A percentile compares a stretch with the other conserved stretches of the same genome.
Conservation (phyloP, 23 tunicate genomes). For the Trididemnum nubilum region DNA sequence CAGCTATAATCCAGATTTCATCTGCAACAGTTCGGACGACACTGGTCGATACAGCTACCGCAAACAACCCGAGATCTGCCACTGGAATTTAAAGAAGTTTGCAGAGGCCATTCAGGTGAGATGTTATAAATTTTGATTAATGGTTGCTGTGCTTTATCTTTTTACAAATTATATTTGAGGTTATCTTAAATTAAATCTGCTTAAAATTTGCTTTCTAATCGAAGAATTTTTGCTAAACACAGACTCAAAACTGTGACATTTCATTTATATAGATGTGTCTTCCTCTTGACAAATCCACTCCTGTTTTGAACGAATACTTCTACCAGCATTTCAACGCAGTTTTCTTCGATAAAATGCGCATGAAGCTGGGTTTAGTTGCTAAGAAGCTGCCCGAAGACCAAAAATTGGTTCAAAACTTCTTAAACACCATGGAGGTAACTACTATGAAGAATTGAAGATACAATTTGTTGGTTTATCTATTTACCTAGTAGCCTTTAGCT, state of each 20-base stretch:
- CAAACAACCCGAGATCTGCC: constrained; percentile 89
- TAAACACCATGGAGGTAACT: constrained; percentile 65
- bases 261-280: constrained; percentile 46
- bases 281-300: constrained; percentile 56
- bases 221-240: no score
- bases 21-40: constrained; percentile 85
- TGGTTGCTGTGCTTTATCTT: no score
- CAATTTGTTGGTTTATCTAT: no score
- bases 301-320: constrained; percentile 44
- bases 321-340: constrained; percentile 23
- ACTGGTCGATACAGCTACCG: constrained; percentile 73
- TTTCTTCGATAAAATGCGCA: constrained; percentile 52
- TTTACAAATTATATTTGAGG: no score
- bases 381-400: constrained; percentile 43
- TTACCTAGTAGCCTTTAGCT: no score
- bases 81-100: constrained; percentile 90
- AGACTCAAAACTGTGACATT: no score
- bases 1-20: constrained; percentile 71
- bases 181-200: no score
- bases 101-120: constrained; percentile 71
- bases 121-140: no score
- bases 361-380: constrained; percentile 63
- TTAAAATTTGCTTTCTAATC: no score
- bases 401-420: constrained; percentile 36
- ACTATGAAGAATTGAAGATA: no score